Conservation (phyloP, 1,140 invertebrate genomes). For the Stegodyphus mimosarum region DNA sequence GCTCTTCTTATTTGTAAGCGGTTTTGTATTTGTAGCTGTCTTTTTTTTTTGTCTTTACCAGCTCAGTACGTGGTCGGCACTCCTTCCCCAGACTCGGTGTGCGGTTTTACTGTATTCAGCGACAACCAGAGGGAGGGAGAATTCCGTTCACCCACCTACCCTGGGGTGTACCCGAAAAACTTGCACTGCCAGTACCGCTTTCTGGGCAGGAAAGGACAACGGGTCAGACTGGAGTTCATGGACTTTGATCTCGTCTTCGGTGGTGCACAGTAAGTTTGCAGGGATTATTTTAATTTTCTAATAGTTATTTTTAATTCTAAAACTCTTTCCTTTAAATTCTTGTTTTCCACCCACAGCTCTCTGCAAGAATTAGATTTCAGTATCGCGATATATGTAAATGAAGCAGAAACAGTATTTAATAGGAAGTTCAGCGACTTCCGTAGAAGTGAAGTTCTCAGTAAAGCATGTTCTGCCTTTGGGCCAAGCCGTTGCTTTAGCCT, state of each 20-base stretch:
- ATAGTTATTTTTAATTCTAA: too few species aligned
- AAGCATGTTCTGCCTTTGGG: too few species aligned
- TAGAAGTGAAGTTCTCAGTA: too few species aligned
- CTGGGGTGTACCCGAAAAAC: slow-evolving; percentile 97
- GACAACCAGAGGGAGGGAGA: slow-evolving; percentile 83
- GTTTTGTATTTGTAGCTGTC: too few species aligned
- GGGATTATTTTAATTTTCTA: not conserved
- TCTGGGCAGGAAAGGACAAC: slow-evolving; percentile 86
- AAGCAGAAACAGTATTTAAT: too few species aligned
- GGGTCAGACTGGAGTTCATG: slow-evolving; percentile 94
- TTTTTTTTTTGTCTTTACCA: slow-evolving; percentile 68
- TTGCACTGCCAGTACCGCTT: slow-evolving; percentile 92
- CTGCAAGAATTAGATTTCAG: too few species aligned
- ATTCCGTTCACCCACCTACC: slow-evolving; percentile 97
- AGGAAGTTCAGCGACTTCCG: too few species aligned
- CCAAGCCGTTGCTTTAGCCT: too few species aligned
- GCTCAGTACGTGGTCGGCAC: slow-evolving; percentile 88
- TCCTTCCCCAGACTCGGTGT: slow-evolving; percentile 77
- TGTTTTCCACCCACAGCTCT: too few species aligned
- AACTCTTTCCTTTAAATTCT: too few species aligned
- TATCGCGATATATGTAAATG: too few species aligned
- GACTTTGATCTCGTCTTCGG: slow-evolving; percentile 99
- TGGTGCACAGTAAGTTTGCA: slow-evolving; percentile 91
- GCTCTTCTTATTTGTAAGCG: not conserved
- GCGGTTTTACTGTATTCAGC: slow-evolving; percentile 84